These are phyloP conservation scores for Drosophila bunnanda DNA, from an alignment of 2,888 invertebrate species.

Conservation along the genomic window DNA sequence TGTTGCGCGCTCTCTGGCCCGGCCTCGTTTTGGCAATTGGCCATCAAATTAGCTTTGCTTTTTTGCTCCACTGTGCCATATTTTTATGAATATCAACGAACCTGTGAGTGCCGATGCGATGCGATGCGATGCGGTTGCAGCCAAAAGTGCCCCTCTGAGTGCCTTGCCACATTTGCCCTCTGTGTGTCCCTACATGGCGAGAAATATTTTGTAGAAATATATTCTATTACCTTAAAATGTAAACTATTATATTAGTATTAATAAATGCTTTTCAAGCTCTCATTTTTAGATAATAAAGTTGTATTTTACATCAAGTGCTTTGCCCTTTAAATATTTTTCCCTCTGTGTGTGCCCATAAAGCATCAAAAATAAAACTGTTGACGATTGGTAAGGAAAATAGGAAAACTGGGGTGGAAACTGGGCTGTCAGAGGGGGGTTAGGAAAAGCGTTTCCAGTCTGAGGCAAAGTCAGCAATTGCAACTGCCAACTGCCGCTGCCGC, in stretches of 20 bases:
- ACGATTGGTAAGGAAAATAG: conserved; percentile 55
- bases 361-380: conserved; percentile 78
- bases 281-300: too few relatives aligned
- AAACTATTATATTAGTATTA: too few relatives aligned
- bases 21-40: conserved; percentile 67
- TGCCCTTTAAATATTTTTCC: not conserved
- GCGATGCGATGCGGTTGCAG: conserved; percentile 29
- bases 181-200: conserved; percentile 5
- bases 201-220: not conserved
- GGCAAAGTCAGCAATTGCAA: conserved; percentile 49
- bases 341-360: conserved; percentile 58
- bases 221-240: not conserved
- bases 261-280: not conserved
- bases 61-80: conserved; percentile 75
- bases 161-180: conserved; percentile 19
- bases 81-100: conserved; percentile 75
- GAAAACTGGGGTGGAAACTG: conserved; percentile 8
- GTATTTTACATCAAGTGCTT: not conserved
- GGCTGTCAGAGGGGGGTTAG: not conserved
- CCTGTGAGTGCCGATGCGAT: conserved; percentile 55
- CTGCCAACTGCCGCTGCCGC: conserved; percentile 77
- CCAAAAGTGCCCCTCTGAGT: conserved; percentile 23
- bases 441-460: conserved; percentile 19
- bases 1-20: conserved; percentile 50
- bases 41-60: conserved; percentile 70